Conservation (phyloP, 2,888 invertebrate genomes). For the Microplitis manilae region DNA sequence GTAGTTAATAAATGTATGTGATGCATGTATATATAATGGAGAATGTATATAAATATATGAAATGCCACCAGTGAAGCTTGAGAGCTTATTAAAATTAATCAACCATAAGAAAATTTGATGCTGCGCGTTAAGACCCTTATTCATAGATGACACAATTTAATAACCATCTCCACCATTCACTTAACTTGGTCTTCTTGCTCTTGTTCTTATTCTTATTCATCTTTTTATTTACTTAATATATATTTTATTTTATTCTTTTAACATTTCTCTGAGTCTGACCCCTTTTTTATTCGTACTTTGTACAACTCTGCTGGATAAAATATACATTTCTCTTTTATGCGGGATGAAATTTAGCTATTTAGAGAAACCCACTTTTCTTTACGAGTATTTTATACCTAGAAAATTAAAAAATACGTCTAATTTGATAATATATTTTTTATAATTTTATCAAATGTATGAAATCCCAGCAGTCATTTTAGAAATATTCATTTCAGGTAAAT, state of each 20-base stretch:
- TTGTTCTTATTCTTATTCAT: conserved; percentile 4
- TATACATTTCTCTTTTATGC: conserved; percentile 7
- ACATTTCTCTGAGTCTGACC: conserved; percentile 31
- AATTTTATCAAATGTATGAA: neutral
- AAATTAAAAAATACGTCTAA: conserved; percentile 1
- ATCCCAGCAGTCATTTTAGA: neutral
- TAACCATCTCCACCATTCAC: conserved; percentile 56
- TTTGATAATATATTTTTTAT: neutral
- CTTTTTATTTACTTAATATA: neutral
- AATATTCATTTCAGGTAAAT: neutral
- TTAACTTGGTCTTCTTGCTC: neutral
- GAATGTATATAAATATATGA: conserved; percentile 15
- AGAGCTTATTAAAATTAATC: conserved; percentile 70
- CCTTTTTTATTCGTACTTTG: conserved; percentile 30
- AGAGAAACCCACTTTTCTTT: conserved; percentile 18
- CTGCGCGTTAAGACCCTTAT: conserved; percentile 68
- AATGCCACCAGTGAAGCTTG: conserved; percentile 39
- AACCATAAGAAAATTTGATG: conserved; percentile 70
- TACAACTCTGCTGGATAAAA: conserved; percentile 12
- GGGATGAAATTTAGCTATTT: conserved; percentile 21
- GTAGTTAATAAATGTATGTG: neutral
- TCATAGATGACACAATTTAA: conserved; percentile 70
- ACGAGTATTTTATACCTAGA: neutral
- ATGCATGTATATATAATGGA: conserved; percentile 9
- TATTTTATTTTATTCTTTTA: neutral